These are phyloP conservation scores for Cephus sareptanus DNA, from an alignment of 2,888 invertebrate genomes.

Conservation along the genomic window DNA sequence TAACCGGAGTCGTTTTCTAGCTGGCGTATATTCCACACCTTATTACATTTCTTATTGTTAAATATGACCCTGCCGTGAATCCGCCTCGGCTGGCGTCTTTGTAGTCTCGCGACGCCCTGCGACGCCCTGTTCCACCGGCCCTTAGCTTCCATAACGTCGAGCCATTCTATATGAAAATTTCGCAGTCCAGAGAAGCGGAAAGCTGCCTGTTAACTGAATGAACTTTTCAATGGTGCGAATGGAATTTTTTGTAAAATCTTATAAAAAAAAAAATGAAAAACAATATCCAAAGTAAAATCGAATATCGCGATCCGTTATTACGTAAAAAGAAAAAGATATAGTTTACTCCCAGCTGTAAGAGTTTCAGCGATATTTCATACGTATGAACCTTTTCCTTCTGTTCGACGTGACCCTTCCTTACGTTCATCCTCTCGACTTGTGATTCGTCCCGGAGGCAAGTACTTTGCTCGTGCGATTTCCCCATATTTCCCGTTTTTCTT, in stretches of 20 bases:
- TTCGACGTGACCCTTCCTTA: neutral
- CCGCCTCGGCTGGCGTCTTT: constrained; percentile 7
- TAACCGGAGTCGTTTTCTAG: constrained; percentile 37
- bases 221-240: neutral
- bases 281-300: neutral
- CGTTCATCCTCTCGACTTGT: neutral
- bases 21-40: constrained; percentile 51
- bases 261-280: neutral
- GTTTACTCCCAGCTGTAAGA: no score
- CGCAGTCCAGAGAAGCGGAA: constrained; percentile 30
- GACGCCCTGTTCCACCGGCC: constrained; percentile 6
- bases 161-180: constrained; percentile 58
- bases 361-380: neutral
- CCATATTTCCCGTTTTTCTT: neutral
- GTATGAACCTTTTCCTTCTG: neutral
- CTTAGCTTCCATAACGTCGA: constrained; percentile 18
- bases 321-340: neutral
- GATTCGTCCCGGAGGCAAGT: neutral
- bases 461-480: neutral
- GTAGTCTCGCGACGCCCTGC: constrained; percentile 12
- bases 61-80: constrained; percentile 38
- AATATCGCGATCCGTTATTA: neutral
- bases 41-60: constrained; percentile 52
- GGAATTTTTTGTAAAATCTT: neutral
- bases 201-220: neutral